phyloP scores from a whole-genome alignment of 2,113 vertebrate genomes.

The Pleuronectes platessa region DNA sequence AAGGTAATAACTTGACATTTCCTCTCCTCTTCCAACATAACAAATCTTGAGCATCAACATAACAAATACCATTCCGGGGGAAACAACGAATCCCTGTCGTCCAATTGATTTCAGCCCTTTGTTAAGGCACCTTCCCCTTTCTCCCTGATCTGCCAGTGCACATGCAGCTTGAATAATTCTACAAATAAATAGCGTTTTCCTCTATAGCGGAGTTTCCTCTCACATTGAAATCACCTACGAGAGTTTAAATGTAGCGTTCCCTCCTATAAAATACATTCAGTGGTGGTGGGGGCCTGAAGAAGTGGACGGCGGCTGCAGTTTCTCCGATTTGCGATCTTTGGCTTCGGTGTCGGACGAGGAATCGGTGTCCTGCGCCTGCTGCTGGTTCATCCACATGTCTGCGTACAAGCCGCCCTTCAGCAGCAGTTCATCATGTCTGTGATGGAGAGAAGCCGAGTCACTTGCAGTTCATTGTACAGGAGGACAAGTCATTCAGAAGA shows the following conservation, averaged over 20 bases:
- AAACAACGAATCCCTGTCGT: background rate
- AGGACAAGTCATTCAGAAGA: background rate
- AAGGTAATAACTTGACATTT: background rate
- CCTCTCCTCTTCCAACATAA: background rate
- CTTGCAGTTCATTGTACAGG: background rate
- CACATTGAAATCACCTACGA: background rate
- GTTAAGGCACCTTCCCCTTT: slow-evolving; percentile 26
- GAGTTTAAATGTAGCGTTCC: background rate
- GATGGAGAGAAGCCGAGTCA: slow-evolving; percentile 13
- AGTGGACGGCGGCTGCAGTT: slow-evolving; percentile 80
- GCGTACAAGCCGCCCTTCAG: slow-evolving; percentile 88
- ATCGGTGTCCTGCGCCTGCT: slow-evolving; percentile 79
- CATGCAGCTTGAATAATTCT: slow-evolving; percentile 10
- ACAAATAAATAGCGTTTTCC: slow-evolving; percentile 35
- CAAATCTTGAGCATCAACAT: background rate
- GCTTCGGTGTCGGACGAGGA: slow-evolving; percentile 82
- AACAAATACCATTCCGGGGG: background rate
- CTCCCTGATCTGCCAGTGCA: slow-evolving; percentile 11
- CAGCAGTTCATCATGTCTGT: slow-evolving; percentile 91
- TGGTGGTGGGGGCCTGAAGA: slow-evolving; percentile 55
- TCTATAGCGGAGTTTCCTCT: too few relatives aligned
- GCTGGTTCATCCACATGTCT: slow-evolving; percentile 94
- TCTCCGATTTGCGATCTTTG: slow-evolving; percentile 82
- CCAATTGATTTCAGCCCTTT: background rate
- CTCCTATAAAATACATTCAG: slow-evolving; percentile 43